A percentile compares a stretch with the other conserved stretches of the same genome.
phyloP scores from a whole-genome alignment of 2,797 vertebrate genomes.

The Botia kubotai region DNA sequence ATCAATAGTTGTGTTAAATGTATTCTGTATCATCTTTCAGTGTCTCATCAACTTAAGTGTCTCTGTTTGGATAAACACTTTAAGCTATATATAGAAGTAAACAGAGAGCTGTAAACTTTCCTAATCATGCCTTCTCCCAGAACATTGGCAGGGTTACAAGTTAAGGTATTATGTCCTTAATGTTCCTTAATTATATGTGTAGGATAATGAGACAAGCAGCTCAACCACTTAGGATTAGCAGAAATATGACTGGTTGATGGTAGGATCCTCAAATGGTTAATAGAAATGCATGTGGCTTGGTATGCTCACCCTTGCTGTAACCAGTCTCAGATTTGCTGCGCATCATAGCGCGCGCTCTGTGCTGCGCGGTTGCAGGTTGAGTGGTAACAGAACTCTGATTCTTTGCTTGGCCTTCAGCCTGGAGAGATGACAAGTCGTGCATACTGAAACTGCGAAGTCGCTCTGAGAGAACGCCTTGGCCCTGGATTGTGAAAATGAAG shows the following conservation, averaged over 20 bases:
- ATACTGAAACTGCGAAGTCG: constrained; percentile 97
- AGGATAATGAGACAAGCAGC: constrained; percentile 12
- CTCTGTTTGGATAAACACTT: neutral
- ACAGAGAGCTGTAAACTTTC: constrained; percentile 1
- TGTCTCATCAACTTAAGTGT: neutral
- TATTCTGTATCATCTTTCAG: neutral
- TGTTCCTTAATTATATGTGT: constrained; percentile 7
- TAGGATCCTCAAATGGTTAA: constrained; percentile 15
- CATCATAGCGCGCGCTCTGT: constrained; percentile 84
- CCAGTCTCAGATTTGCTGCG: constrained; percentile 90
- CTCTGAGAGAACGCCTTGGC: constrained; percentile 96
- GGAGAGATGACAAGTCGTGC: constrained; percentile 93
- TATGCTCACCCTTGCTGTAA: constrained; percentile 79
- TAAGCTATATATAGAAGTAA: neutral
- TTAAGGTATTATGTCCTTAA: neutral
- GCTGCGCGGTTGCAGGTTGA: constrained; percentile 80
- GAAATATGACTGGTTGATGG: constrained; percentile 9
- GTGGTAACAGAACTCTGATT: constrained; percentile 69
- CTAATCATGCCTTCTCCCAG: neutral
- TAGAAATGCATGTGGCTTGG: neutral
- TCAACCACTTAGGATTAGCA: constrained; percentile 34
- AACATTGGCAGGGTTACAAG: constrained; percentile 9
- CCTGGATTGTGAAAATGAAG: constrained; percentile 71
- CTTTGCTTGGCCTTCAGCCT: constrained; percentile 78
- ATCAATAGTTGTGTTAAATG: neutral